Evolutionary conservation across 1,140 invertebrate genomes (phyloP).

Genomic region (Rhopalosiphum maidis): DNA sequence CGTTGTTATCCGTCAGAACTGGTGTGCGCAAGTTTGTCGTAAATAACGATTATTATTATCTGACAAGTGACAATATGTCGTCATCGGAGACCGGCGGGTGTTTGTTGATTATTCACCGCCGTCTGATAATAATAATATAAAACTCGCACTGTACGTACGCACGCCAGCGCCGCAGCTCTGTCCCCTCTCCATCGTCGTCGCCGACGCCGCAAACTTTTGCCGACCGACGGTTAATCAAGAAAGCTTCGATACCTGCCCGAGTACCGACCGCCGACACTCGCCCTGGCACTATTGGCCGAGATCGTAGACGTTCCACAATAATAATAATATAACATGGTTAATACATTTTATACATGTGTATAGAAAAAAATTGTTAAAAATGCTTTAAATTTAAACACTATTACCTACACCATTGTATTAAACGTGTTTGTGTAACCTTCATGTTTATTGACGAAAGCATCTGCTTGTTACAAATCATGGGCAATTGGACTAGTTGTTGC

Average conservation of each 20-base stretch:
- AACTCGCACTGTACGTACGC: background rate
- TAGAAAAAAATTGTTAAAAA: background rate
- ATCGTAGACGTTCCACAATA: background rate
- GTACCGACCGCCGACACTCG: background rate
- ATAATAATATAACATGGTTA: background rate
- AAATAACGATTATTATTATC: conserved; percentile 5
- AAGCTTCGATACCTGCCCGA: background rate
- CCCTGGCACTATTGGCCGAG: background rate
- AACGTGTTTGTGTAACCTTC: background rate
- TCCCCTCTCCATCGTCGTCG: background rate
- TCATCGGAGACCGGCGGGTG: background rate
- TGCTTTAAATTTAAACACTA: background rate
- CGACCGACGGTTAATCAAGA: background rate
- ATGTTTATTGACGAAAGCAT: conserved; percentile 36
- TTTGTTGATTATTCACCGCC: background rate
- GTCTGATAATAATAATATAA: conserved; percentile 10
- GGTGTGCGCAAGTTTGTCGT: background rate
- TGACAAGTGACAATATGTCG: background rate
- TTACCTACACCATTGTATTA: background rate
- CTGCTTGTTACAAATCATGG: conserved; percentile 65
- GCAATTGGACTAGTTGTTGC: conserved; percentile 80
- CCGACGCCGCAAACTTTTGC: background rate
- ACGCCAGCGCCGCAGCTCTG: background rate
- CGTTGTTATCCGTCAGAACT: background rate
- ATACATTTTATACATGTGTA: background rate